A percentile compares a stretch with the other conserved stretches of the same genome.
Evolutionary conservation across 2,113 vertebrate species (phyloP).

Genomic region (Pelusios castaneus): DNA sequence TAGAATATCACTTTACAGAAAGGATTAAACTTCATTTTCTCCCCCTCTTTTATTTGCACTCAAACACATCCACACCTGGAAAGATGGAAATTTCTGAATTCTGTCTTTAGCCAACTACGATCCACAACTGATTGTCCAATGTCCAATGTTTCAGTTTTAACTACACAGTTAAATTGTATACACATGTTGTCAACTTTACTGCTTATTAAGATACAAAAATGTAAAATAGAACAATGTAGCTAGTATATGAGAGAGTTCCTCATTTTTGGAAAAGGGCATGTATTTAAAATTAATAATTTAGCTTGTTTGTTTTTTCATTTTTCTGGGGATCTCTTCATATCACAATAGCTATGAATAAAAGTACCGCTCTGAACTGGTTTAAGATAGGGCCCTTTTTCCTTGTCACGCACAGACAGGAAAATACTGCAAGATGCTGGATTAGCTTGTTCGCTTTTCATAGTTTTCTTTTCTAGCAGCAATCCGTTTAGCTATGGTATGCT

Average conservation of each 20-base stretch:
- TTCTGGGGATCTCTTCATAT: slow-evolving; percentile 33
- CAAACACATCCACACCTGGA: background rate
- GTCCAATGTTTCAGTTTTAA: background rate
- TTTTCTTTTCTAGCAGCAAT: slow-evolving; percentile 74
- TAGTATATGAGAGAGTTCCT: background rate
- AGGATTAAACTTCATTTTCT: background rate
- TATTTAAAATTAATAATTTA: background rate
- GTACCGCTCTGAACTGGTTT: slow-evolving; percentile 69
- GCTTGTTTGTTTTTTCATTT: background rate
- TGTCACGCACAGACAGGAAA: slow-evolving; percentile 77
- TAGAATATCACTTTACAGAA: background rate
- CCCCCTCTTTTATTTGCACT: background rate
- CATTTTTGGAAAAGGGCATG: background rate
- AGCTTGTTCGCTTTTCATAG: slow-evolving; percentile 76
- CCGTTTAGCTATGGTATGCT: slow-evolving; percentile 75
- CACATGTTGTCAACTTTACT: background rate
- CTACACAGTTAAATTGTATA: rapidly evolving
- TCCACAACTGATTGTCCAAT: rapidly evolving
- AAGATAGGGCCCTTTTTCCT: slow-evolving; percentile 68
- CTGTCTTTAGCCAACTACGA: background rate
- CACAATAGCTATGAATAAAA: slow-evolving; percentile 63
- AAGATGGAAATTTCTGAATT: background rate
- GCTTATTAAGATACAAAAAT: background rate
- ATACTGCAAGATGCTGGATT: slow-evolving; percentile 72
- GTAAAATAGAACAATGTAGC: background rate